These are phyloP conservation scores for Arizona elegans DNA, from an alignment of 2,113 vertebrate genomes.

Conservation along the genomic window DNA sequence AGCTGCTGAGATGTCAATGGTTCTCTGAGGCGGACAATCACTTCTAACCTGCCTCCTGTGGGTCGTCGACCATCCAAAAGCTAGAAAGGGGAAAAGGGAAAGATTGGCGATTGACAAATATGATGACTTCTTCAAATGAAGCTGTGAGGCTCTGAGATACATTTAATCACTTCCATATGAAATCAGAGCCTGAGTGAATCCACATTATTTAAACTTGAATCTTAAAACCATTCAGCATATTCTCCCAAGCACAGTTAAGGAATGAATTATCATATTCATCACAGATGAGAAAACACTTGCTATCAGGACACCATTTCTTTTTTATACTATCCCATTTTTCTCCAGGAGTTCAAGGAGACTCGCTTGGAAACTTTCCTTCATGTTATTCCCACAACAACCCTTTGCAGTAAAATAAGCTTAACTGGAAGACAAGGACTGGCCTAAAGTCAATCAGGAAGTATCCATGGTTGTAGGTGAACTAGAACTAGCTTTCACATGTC, in stretches of 20 bases:
- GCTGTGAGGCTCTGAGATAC: background rate
- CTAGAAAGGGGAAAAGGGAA: slow-evolving; percentile 5
- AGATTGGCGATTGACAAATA: background rate
- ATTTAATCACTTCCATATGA: background rate
- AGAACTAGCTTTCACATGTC: background rate
- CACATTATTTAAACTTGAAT: background rate
- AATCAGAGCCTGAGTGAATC: background rate
- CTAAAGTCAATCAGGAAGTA: background rate
- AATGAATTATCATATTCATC: background rate
- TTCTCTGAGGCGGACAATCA: slow-evolving; percentile 82
- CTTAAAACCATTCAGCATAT: background rate
- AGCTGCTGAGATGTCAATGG: slow-evolving; percentile 80
- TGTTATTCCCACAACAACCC: background rate
- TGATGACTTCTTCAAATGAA: background rate
- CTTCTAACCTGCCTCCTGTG: slow-evolving; percentile 84
- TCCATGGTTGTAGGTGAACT: background rate
- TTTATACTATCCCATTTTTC: background rate
- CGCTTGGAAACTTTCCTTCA: background rate
- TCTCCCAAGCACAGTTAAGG: too few relatives aligned
- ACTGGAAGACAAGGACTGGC: background rate
- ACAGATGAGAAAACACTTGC: background rate
- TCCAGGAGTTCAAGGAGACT: background rate
- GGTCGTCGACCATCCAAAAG: slow-evolving; percentile 83
- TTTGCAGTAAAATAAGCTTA: background rate
- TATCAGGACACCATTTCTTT: background rate